These are phyloP conservation scores for Puma concolor DNA, from an alignment of 2,113 vertebrate species.

Conservation along the genomic window DNA sequence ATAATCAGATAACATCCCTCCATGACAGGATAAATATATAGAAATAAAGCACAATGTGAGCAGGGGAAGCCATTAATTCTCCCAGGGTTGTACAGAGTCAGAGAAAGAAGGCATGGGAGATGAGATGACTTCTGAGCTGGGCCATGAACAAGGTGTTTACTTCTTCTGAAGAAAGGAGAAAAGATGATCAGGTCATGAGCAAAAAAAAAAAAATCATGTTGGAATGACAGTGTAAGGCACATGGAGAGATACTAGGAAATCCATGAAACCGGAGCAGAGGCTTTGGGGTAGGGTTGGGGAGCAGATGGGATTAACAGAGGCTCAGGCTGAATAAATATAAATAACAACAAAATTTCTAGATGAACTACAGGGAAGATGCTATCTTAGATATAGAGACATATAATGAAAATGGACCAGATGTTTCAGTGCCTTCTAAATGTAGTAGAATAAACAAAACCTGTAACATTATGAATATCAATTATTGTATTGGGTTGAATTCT, in stretches of 20 bases:
- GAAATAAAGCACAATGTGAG: neutral
- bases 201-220: neutral
- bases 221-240: neutral
- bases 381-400: neutral
- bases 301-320: neutral
- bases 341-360: neutral
- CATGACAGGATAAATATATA: neutral
- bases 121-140: neutral
- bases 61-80: neutral
- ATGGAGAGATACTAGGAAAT: neutral
- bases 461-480: neutral
- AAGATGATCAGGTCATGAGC: neutral
- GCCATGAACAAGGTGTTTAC: neutral
- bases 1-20: neutral
- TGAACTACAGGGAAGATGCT: neutral
- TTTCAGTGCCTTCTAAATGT: constrained; percentile 5
- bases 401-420: neutral
- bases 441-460: neutral
- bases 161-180: neutral
- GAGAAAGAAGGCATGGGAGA: neutral
- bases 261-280: neutral
- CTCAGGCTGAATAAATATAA: neutral
- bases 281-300: fast-evolving
- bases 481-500: neutral
- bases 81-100: neutral